Conservation (phyloP, 2,113 vertebrate species). For the Psilopsiagon aurifrons region DNA sequence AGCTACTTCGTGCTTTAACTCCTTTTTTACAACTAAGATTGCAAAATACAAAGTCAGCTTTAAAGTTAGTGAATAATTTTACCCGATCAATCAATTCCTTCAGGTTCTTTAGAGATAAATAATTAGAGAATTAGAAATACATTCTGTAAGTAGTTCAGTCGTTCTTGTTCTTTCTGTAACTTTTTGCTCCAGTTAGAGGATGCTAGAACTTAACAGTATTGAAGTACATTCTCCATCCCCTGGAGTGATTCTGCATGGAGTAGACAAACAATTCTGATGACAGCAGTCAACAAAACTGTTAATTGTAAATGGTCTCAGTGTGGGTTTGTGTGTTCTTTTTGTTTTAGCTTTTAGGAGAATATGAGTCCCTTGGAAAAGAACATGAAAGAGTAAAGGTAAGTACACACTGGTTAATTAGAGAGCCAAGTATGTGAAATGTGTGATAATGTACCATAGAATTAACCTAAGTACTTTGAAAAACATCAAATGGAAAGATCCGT, state of each 20-base stretch:
- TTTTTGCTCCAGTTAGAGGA: background rate
- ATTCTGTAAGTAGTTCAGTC: background rate
- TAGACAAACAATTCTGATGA: background rate
- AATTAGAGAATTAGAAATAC: background rate
- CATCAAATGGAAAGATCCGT: background rate
- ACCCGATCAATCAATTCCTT: background rate
- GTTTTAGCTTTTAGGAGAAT: constrained; percentile 88
- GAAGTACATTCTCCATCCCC: background rate
- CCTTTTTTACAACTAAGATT: background rate
- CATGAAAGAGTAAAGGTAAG: constrained; percentile 89
- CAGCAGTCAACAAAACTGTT: background rate
- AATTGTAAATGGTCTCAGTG: background rate
- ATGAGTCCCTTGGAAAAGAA: constrained; percentile 88
- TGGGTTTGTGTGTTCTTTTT: constrained; percentile 19
- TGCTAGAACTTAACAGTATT: background rate
- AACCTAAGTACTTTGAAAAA: background rate
- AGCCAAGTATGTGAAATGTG: background rate
- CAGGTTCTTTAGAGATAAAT: background rate
- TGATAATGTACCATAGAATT: background rate
- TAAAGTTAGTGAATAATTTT: background rate
- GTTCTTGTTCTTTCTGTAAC: background rate
- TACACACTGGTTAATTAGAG: background rate
- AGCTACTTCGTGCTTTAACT: background rate
- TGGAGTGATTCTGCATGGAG: background rate
- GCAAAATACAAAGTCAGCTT: background rate